Base-by-base conservation (phyloP, 2,888 invertebrate species). In the Cephus nigrinus region DNA sequence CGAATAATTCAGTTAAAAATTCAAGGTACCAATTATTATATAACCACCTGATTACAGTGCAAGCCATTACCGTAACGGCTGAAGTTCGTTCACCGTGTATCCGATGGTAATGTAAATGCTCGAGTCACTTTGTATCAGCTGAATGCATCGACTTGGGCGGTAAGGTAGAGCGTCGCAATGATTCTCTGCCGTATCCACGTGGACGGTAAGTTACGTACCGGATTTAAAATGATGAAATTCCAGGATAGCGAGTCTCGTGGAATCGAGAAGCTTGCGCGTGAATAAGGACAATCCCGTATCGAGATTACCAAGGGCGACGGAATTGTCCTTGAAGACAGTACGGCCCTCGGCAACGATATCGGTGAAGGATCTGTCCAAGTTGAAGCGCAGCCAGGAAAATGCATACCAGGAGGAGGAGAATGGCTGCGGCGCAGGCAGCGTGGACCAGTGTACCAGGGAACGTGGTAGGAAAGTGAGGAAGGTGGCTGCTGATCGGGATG, bases 261-360 rank as follows among this genome's bases (percentile, higher is more conserved):
- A 23, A 55, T 55, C 55, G 23, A 55, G 55, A 23, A 55, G 9
- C 55, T 55, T 23, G 23, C 55, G 23, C 55, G 55, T 9, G 55
- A 55, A 5, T 55, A 55, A 55, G 55, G 55, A 55, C 55, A 55
- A 55, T 69, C 34, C 78, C 68, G 81, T 85, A 33, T 83, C 86
- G 12, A 80, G 85, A 68, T 74, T 86, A 34, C 86, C 87, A 71
- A 83, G 84, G 31, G 83, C 86, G 55, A 85, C 86, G 11, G 85
- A 86, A 78, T 69, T 87, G 35, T 83, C 85, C 75, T 86, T 88
- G 11, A 73, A 75, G 75, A 69, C 75, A 79, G 82, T 82, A 0
- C 78, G 79, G 75, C 32, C 78, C 2, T 75, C 80, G 31, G 78
- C 81, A n/a, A 36, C 80, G 68, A 79, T 84, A 72, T 76, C 79